Evolutionary conservation across 2,888 invertebrate species (phyloP).

Genomic region (Pyrocoelia pectoralis): DNA sequence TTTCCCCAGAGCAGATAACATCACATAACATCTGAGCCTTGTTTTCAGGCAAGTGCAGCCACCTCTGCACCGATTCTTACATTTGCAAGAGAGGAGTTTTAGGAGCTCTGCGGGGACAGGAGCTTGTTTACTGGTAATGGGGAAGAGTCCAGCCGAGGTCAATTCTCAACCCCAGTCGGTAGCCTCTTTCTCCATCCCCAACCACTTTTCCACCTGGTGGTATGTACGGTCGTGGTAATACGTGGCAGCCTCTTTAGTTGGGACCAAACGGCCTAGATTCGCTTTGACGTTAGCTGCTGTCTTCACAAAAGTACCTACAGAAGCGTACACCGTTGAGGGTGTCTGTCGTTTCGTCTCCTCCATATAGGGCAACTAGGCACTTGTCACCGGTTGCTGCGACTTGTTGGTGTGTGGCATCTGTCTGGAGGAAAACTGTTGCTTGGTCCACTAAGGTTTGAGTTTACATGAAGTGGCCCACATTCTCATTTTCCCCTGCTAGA

Average conservation of each 20-base stretch:
- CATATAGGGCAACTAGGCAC: slow-evolving; percentile 4
- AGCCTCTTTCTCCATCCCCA: neutral
- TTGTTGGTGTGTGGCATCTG: slow-evolving; percentile 6
- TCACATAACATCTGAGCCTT: slow-evolving; percentile 6
- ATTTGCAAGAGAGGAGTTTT: slow-evolving; percentile 5
- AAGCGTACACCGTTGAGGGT: neutral
- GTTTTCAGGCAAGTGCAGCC: slow-evolving; percentile 1
- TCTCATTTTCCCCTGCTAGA: neutral
- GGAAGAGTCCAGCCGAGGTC: neutral
- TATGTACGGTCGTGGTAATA: neutral
- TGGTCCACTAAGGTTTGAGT: slow-evolving; percentile 1
- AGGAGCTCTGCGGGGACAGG: neutral
- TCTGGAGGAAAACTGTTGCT: slow-evolving; percentile 2
- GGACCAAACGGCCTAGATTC: slow-evolving; percentile 1
- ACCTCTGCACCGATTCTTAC: neutral
- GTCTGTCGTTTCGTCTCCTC: neutral
- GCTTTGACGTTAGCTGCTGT: neutral
- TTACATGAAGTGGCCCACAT: neutral
- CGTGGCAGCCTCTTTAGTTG: neutral
- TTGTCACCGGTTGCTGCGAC: slow-evolving; percentile 5
- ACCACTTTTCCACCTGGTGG: neutral
- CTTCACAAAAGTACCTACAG: too few species aligned
- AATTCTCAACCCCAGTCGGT: neutral
- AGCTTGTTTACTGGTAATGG: neutral
- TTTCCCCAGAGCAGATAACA: neutral